Base-by-base conservation (phyloP, 2,113 vertebrate species). In the Brachyistius frenatus region DNA sequence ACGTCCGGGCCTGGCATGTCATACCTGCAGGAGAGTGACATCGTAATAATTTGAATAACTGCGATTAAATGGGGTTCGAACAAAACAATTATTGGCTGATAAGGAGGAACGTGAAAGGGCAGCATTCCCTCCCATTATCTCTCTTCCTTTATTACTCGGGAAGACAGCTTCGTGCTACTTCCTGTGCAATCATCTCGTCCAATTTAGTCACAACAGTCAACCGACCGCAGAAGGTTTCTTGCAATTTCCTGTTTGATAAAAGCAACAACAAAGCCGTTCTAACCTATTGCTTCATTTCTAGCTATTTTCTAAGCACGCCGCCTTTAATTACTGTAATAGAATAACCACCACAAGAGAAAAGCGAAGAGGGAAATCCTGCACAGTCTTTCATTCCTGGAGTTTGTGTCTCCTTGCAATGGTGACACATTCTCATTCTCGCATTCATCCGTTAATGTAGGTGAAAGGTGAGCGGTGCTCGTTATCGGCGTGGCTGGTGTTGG, bases 1-100 rank as follows among this genome's bases (percentile, higher is more conserved):
- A 97, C 0, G 96, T 97, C 80, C 96, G 92, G 0, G 96, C 96
- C 84, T 97, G 96, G 79, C 96, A 97, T 0, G 96, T 97, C 96
- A 97, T 97, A 71, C 96, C 96, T 97, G 53, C 8, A 37, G 72
- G 41, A 84, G 5, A 86, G 23, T 13, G 37, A 76, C 1, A 71
- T 41, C 55, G 2, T 0, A 53, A 61, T 2, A 41, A 39, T 66
- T 57, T 56, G 47, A 70, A 39, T 49, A 49, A 61, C n/a, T 49
- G 41, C 16, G 37, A 44, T 54, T 47, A 66, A 79, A 81, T 32
- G 0, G 7, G 8, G 3, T 70, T 60, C 39, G 23, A 67, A 55
- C 3, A 33, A 66, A 84, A 71, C 62, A 83, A 74, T 64, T 46
- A 76, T 0, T 65, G 53, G 41, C 47, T 58, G 41, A 66, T 65